Evolutionary conservation across 2,797 vertebrate species (phyloP), one percentile per base, ranked within the genome.

Genomic region (Ptychobarbus kaznakovi): DNA sequence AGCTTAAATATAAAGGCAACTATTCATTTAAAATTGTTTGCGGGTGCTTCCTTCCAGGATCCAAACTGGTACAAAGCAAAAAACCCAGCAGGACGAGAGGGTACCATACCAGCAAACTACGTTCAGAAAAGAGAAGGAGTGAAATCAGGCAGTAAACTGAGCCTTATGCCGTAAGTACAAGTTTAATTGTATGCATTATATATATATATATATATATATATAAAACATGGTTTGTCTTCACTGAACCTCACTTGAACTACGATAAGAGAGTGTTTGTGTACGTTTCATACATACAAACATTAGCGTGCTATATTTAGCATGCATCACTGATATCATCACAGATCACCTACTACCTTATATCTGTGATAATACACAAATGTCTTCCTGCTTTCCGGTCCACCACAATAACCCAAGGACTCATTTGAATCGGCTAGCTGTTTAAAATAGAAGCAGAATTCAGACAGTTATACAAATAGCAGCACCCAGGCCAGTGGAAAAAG

Each of bases 1-100:
- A 73, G n/a, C 6, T 1, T 2, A 49, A 28, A 73, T 44, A 49
- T 49, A 18, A 13, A 7, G 4, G 0, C n/a, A 16, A 11, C 28
- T 40, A 44, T 28, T 63, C 0, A 11, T 40, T 16, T 61, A 6
- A 25, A 63, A 28, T 65, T 12, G 16, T 44, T 20, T 80, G 16
- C 25, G 63, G 53, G 6, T 51, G 70, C 28, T 51, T 35, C 18
- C 38, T 78, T 63, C 20, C 90, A 99, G 98, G 97, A 99, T 90
- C 96, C 97, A 90, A 99, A 99, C 88, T 99, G 98, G 98, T 99
- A 99, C 96, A 97, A 97, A 94, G 98, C 98, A 11, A 98, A 97
- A 93, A 99, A 99, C 90, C 93, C 95, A 76, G 93, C 95, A 70
- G 98, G 98, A 80, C 95, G 91, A 8, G 97, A 98, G 89, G 98